A percentile compares a stretch with the other conserved stretches of the same genome.
phyloP scores from a whole-genome alignment of 2,888 invertebrate species.

The Euspilapteryx auroguttella region DNA sequence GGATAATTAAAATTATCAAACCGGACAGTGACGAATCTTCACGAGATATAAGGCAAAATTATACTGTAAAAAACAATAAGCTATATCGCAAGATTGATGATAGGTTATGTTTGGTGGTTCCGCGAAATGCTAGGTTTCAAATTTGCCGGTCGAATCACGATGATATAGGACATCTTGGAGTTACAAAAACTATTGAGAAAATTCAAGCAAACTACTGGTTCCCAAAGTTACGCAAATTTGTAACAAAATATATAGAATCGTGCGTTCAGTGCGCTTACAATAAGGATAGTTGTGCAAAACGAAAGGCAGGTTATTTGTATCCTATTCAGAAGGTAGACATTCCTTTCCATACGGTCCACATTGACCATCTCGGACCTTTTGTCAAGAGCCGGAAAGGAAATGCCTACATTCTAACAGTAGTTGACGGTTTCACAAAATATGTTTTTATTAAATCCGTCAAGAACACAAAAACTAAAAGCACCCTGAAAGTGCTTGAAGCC shows the following conservation, averaged over 20 bases:
- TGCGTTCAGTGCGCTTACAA: constrained; percentile 6
- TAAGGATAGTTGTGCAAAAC: constrained; percentile 3
- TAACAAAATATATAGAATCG: constrained; percentile 4
- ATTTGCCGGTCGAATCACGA: not conserved
- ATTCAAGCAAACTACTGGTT: too few species aligned
- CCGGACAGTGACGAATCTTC: constrained; percentile 5
- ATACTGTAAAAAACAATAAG: constrained; percentile 4
- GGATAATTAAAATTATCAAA: constrained; percentile 6
- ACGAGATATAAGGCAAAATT: constrained; percentile 6
- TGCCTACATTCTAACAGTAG: constrained; percentile 4
- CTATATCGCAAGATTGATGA: constrained; percentile 5
- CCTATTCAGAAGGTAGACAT: constrained; percentile 3
- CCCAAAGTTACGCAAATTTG: constrained; percentile 3
- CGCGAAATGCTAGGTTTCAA: not conserved
- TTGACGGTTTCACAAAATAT: constrained; percentile 7
- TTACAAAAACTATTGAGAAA: constrained; percentile 2
- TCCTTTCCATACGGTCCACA: constrained; percentile 4
- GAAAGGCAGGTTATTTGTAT: constrained; percentile 1
- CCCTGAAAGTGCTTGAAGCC: constrained; percentile 3
- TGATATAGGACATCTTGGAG: constrained; percentile 4
- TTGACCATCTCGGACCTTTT: constrained; percentile 8
- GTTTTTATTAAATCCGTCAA: constrained; percentile 4
- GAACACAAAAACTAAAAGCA: constrained; percentile 4
- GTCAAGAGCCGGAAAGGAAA: constrained; percentile 5
- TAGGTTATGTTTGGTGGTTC: constrained; percentile 1